Evolutionary conservation across 2,888 invertebrate genomes (phyloP).

Genomic region (Hypolimnas misippus): DNA sequence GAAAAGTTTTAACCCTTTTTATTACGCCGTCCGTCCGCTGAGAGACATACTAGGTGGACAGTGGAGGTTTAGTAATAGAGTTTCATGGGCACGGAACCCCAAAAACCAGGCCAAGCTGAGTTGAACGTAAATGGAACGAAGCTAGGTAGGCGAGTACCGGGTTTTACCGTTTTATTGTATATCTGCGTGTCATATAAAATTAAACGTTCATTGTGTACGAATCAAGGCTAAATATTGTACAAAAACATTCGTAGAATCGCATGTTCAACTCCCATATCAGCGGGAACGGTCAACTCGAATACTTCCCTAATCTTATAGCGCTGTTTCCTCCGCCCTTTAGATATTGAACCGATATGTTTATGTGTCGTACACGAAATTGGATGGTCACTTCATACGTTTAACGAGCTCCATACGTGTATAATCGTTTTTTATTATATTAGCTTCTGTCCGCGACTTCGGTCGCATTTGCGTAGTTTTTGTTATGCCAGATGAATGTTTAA

Average conservation of each 20-base stretch:
- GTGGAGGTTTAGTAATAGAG: too few species aligned
- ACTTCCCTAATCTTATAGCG: conserved; percentile 33
- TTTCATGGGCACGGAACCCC: too few species aligned
- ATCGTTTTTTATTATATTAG: background rate
- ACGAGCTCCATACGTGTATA: background rate
- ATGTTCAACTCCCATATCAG: conserved; percentile 20
- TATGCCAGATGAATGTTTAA: too few species aligned
- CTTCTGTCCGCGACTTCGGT: too few species aligned
- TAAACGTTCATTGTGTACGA: conserved; percentile 1
- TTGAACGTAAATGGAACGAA: too few species aligned
- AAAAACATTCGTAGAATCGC: conserved; percentile 21
- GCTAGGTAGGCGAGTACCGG: too few species aligned
- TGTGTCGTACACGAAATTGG: conserved; percentile 24
- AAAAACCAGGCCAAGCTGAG: too few species aligned
- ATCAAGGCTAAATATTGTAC: conserved; percentile 5
- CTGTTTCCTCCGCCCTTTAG: conserved; percentile 31
- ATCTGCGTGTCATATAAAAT: background rate
- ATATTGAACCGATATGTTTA: conserved; percentile 26
- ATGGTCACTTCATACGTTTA: background rate
- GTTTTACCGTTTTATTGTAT: too few species aligned
- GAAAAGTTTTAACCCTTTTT: too few species aligned
- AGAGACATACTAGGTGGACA: too few species aligned
- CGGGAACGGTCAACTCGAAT: conserved; percentile 22
- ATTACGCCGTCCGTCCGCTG: too few species aligned
- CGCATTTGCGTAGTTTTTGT: too few species aligned